phyloP scores from a whole-genome alignment of 2,888 invertebrate genomes.

The Tribolium freemani region DNA sequence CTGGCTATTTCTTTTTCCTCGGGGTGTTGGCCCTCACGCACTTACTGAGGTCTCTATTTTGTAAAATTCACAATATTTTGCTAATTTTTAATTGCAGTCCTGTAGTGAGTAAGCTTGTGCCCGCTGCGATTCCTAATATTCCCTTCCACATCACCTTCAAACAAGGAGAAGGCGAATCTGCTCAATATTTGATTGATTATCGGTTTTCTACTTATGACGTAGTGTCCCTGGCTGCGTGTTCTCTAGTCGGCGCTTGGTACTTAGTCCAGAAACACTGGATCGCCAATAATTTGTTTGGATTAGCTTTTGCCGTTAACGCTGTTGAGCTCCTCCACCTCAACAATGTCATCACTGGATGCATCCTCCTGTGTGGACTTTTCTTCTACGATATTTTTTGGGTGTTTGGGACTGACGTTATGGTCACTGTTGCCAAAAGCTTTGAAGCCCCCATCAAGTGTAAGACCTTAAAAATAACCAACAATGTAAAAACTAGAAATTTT shows the following conservation, averaged over 20 bases:
- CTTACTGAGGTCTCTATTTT: slow-evolving; percentile 79
- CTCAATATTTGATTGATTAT: slow-evolving; percentile 85
- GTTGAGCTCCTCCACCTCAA: slow-evolving; percentile 97
- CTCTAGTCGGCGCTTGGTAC: slow-evolving; percentile 93
- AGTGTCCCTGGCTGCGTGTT: slow-evolving; percentile 87
- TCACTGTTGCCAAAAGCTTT: slow-evolving; percentile 98
- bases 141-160: slow-evolving; percentile 91
- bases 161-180: slow-evolving; percentile 80
- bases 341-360: slow-evolving; percentile 94
- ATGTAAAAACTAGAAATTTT: slow-evolving; percentile 48
- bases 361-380: slow-evolving; percentile 95
- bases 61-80: not conserved
- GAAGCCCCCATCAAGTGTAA: slow-evolving; percentile 98
- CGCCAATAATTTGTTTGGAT: slow-evolving; percentile 97
- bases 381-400: slow-evolving; percentile 99
- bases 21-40: slow-evolving; percentile 94
- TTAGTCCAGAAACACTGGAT: slow-evolving; percentile 98
- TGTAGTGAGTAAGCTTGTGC: slow-evolving; percentile 86
- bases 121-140: slow-evolving; percentile 88
- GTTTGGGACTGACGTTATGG: slow-evolving; percentile 99
- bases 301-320: slow-evolving; percentile 98
- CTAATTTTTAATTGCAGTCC: slow-evolving; percentile 74
- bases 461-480: slow-evolving; percentile 51
- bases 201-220: slow-evolving; percentile 95
- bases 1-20: slow-evolving; percentile 96